These are phyloP conservation scores for Polypedilum vanderplanki DNA, from an alignment of 1,140 invertebrate species.

Conservation along the genomic window DNA sequence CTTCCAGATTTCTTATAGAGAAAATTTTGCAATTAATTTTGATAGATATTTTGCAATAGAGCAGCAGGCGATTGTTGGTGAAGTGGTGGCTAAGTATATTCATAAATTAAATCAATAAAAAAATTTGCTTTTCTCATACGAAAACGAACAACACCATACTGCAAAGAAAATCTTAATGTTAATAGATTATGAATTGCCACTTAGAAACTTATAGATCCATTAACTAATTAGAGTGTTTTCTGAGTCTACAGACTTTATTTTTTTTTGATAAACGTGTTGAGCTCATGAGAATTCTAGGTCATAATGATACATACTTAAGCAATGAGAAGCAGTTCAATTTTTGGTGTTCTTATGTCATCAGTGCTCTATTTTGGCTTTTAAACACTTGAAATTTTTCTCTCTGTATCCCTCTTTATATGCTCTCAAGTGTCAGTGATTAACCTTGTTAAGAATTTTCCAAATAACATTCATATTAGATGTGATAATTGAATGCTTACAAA, in stretches of 20 bases:
- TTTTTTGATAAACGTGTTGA: constrained; percentile 11
- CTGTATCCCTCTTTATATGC: background rate
- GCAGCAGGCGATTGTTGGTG: background rate
- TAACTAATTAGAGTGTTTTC: constrained; percentile 25
- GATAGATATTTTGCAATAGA: background rate
- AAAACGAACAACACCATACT: background rate
- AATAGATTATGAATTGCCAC: constrained; percentile 23
- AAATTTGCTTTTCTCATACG: background rate
- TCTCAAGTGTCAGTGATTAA: constrained; percentile 11
- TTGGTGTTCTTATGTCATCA: constrained; percentile 8
- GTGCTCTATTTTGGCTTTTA: background rate
- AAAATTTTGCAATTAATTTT: constrained; percentile 15
- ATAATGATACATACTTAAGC: background rate
- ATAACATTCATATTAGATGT: background rate
- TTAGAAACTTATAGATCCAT: constrained; percentile 9
- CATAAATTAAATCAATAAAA: background rate
- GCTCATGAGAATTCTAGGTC: constrained; percentile 15
- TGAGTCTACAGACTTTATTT: background rate
- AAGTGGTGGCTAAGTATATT: constrained; percentile 3
- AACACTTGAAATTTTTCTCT: constrained; percentile 3
- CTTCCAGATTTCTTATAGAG: background rate
- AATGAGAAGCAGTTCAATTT: background rate
- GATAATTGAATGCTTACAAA: constrained; percentile 27
- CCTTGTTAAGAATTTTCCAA: background rate
- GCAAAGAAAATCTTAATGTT: constrained; percentile 11